Base-by-base conservation (phyloP, 2,113 vertebrate genomes). In the Cephalophus harveyi region DNA sequence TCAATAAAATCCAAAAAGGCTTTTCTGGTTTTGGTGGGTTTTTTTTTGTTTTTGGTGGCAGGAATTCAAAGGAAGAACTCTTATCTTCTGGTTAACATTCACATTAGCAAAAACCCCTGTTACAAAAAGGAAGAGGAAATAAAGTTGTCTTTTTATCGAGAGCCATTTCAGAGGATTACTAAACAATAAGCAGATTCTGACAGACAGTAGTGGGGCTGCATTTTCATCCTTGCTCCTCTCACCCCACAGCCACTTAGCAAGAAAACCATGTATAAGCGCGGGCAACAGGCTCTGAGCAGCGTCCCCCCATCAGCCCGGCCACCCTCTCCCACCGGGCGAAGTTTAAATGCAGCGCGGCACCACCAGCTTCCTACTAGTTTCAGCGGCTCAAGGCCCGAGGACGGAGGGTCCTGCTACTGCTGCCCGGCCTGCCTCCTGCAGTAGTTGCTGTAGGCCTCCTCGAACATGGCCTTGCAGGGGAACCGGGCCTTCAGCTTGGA, bases 401-500 rank as follows among this genome's bases (percentile, higher is more conserved):
- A 14, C 14, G 2, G 36, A 33, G 40, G 40, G 79, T 4, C 2
- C 6, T 0, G 27, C 94, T 97, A 97, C 78, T 98, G 97, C 94
- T 97, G 98, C 95, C 89, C 97, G 1, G 98, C 98, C 95, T 98
- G 98, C 2, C 87, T 98, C 97, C 92, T 98, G 99, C 99, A 99
- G 92, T 99, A 99, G 67, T 99, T 99, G 93, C 98, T 95, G 43
- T 99, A 99, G 2, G 99, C 98, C 46, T 98, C 97, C 62, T 99
- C 98, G 59, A 99, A 99, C 99, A 99, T 99, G 50, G 98, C 97
- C 94, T 99, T 99, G 93, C 99, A 99, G 79, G 97, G 17, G 92
- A 99, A 99, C 97, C 99, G 98, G 28, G 99, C 99, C 85, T 99
- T 98, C 78, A 99, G 99, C 98, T 99, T 99, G 94, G 99, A 99